Conservation (phyloP, 2,113 vertebrate genomes). For the Phylloscopus trochilus region DNA sequence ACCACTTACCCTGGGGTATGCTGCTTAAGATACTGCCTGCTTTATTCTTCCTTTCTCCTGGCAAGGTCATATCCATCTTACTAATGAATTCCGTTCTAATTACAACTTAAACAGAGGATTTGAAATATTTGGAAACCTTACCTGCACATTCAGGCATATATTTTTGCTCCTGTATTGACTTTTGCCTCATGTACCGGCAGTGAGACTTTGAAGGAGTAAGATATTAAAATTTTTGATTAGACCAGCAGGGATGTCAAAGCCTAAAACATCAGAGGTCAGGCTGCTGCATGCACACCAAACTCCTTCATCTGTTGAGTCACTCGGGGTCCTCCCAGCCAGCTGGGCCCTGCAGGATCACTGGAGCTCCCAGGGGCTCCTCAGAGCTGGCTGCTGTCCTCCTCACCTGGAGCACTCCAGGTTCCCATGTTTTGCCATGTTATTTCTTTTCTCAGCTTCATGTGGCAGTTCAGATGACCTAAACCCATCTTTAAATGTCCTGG, state of each 20-base stretch:
- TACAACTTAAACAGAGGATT: not conserved
- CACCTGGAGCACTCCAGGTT: not conserved
- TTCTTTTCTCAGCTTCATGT: not conserved
- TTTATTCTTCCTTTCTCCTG: not conserved
- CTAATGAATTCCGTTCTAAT: not conserved
- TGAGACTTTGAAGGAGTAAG: not conserved
- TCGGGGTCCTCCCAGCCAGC: not conserved
- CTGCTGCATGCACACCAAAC: not conserved
- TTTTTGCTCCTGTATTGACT: not conserved
- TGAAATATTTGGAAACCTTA: not conserved
- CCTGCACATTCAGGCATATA: not conserved
- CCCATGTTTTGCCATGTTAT: not conserved
- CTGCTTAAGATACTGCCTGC: not conserved
- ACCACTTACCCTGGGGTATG: not conserved
- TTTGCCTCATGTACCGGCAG: not conserved
- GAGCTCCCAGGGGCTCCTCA: not conserved
- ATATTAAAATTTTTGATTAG: not conserved
- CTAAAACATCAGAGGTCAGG: not conserved
- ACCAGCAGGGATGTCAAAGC: not conserved
- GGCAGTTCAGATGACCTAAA: not conserved
- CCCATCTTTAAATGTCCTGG: not conserved
- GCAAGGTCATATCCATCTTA: not conserved
- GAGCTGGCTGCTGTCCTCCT: not conserved
- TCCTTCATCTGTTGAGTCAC: accelerated
- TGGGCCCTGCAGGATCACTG: not conserved